Percentiles rank a stretch among this genome's conserved stretches.
Conservation (phyloP, 2,888 invertebrate species). For the Pachycephus smyrnensis region DNA sequence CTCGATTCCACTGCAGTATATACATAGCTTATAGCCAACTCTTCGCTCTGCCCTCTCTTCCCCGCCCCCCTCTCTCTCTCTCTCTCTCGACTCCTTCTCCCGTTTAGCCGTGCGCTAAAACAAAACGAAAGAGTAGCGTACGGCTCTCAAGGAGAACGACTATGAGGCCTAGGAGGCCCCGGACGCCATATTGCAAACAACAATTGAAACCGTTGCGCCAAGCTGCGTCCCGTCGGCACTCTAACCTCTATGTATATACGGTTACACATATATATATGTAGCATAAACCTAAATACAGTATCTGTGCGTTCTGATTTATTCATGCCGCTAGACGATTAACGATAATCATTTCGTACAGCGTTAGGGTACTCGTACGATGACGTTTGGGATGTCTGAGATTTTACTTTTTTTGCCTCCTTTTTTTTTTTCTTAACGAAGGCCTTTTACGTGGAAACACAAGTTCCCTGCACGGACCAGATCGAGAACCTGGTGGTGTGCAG, state of each 20-base stretch:
- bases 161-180: conserved; percentile 50
- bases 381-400: neutral
- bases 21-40: neutral
- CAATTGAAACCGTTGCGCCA: conserved; percentile 63
- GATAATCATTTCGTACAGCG: neutral
- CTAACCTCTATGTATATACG: neutral
- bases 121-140: conserved; percentile 60
- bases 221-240: conserved; percentile 11
- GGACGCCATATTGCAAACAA: conserved; percentile 62
- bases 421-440: neutral
- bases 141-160: conserved; percentile 64
- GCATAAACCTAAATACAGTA: neutral
- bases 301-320: neutral
- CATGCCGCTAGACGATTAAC: neutral
- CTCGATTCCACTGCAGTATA: conserved; percentile 9
- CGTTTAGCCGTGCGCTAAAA: conserved; percentile 50
- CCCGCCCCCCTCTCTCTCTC: conserved; percentile 10
- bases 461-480: conserved; percentile 17
- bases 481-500: conserved; percentile 11
- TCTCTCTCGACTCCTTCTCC: neutral
- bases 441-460: conserved; percentile 15
- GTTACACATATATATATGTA: neutral
- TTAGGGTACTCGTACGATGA: neutral
- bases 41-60: neutral
- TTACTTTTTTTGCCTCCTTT: neutral